A percentile compares a stretch with the other conserved stretches of the same genome.
Evolutionary conservation across 2,113 vertebrate genomes (phyloP).

Genomic region (Pterophyllum scalare): DNA sequence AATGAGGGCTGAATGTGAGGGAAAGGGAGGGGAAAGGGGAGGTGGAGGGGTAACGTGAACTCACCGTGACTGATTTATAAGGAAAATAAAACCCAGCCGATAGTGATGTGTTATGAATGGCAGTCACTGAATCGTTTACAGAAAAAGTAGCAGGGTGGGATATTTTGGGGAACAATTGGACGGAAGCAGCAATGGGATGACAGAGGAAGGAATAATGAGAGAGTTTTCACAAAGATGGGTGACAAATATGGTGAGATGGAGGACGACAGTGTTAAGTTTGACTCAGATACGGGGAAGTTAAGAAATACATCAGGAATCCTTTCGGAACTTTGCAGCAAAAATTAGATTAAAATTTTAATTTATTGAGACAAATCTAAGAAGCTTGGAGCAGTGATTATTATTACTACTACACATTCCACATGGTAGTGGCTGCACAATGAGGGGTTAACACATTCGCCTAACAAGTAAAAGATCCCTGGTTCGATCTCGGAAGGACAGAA

Average conservation of each 20-base stretch:
- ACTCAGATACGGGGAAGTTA: not conserved
- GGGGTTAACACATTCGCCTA: not conserved
- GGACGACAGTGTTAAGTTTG: not conserved
- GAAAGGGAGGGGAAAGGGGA: conserved; percentile 31
- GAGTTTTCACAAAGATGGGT: not conserved
- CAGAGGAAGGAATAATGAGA: conserved; percentile 26
- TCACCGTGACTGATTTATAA: conserved; percentile 33
- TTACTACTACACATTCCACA: not conserved
- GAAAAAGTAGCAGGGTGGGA: conserved; percentile 14
- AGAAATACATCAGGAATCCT: not conserved
- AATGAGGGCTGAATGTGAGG: conserved; percentile 66
- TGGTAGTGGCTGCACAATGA: not conserved
- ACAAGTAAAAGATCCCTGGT: not conserved
- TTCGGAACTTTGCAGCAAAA: not conserved
- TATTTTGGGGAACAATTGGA: conserved; percentile 2
- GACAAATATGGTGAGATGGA: not conserved
- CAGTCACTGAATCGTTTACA: conserved; percentile 46
- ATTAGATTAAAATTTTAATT: not conserved
- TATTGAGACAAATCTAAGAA: not conserved
- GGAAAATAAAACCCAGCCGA: conserved; percentile 55
- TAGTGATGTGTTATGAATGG: conserved; percentile 59
- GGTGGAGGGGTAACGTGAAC: conserved; percentile 63
- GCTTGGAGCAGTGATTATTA: not conserved
- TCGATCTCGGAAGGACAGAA: not conserved
- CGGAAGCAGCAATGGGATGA: not conserved